Percentiles rank a stretch among this genome's conserved stretches.
These are phyloP conservation scores for Serinus canaria DNA, from an alignment of 2,113 vertebrate genomes.

Conservation along the genomic window DNA sequence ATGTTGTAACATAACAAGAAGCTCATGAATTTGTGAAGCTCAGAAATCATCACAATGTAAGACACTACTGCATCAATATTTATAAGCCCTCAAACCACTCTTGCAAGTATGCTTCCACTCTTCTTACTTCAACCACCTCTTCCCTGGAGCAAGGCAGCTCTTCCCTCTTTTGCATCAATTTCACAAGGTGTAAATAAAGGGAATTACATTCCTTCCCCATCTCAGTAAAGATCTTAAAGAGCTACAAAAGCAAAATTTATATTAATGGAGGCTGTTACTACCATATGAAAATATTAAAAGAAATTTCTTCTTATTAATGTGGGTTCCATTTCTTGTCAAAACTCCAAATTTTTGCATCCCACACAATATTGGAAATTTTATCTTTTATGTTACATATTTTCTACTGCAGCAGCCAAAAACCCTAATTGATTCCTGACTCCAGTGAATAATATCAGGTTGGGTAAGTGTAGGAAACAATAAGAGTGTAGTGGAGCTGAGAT, in stretches of 20 bases:
- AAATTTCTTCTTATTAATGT: not conserved
- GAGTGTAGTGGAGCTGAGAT: slow-evolving; percentile 38
- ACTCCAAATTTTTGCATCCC: not conserved
- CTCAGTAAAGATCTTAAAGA: not conserved
- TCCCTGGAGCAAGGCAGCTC: not conserved
- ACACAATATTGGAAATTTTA: not conserved
- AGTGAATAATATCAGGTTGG: not conserved
- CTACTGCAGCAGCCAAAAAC: slow-evolving; percentile 5
- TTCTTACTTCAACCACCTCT: not conserved
- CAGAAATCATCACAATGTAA: not conserved
- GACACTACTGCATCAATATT: not conserved
- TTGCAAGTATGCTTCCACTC: not conserved
- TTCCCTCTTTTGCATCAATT: not conserved
- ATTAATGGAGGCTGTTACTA: not conserved
- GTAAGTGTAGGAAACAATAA: slow-evolving; percentile 46
- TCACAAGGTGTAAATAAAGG: not conserved
- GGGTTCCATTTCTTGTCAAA: not conserved
- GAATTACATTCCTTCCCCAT: not conserved
- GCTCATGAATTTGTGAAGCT: not conserved
- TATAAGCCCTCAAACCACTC: not conserved
- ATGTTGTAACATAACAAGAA: not conserved
- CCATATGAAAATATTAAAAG: not conserved
- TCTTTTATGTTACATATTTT: not conserved
- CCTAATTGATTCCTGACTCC: slow-evolving; percentile 24
- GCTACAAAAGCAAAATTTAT: not conserved